Conservation (phyloP, 2,113 vertebrate species). For the Albula goreensis region DNA sequence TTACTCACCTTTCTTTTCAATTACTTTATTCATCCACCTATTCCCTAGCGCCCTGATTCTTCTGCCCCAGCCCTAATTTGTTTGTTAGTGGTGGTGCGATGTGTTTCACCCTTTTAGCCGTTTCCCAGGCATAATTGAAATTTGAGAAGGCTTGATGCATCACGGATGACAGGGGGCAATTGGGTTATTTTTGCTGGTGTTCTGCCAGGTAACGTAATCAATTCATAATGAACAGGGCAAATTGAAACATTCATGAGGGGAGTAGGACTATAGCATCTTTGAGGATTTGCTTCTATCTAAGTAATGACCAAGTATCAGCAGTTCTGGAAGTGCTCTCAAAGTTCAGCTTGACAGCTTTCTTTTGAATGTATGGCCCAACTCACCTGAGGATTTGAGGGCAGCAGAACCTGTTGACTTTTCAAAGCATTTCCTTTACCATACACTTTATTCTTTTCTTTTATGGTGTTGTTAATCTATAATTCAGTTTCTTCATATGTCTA, state of each 20-base stretch:
- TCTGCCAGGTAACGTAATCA: conserved; percentile 28
- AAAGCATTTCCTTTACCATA: too few species aligned
- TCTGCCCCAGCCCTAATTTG: not conserved
- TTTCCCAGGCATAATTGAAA: conserved; percentile 21
- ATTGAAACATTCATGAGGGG: conserved; percentile 15
- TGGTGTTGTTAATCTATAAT: too few species aligned
- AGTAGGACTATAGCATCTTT: not conserved
- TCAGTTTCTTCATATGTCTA: too few species aligned
- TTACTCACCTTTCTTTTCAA: not conserved
- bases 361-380: too few species aligned
- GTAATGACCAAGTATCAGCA: not conserved
- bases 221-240: conserved; percentile 23
- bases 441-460: too few species aligned
- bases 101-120: conserved; percentile 3
- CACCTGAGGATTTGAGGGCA: too few species aligned
- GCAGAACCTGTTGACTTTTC: too few species aligned
- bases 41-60: not conserved
- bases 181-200: conserved; percentile 4
- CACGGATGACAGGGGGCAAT: conserved; percentile 20
- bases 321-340: not conserved
- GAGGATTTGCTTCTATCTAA: not conserved
- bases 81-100: conserved; percentile 15
- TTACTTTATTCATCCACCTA: not conserved
- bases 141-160: conserved; percentile 12
- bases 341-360: not conserved